Percentiles rank a stretch among this genome's conserved stretches.
Evolutionary conservation across 2,113 vertebrate species (phyloP).

Genomic region (Apaloderma vittatum): DNA sequence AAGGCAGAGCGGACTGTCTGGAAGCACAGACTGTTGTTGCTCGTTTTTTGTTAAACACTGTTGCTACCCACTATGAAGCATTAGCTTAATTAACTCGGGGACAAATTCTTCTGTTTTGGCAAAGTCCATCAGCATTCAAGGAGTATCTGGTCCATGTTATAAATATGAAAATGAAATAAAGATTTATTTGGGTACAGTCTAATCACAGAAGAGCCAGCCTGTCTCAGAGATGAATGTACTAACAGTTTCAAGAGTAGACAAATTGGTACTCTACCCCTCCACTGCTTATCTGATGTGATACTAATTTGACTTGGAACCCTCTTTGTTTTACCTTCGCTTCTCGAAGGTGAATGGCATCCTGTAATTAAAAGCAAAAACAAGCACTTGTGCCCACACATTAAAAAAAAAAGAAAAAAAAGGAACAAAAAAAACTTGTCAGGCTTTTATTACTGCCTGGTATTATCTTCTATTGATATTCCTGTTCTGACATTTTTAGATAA

Average conservation of each 20-base stretch:
- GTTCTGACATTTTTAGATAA: slow-evolving; percentile 53
- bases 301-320: slow-evolving; percentile 55
- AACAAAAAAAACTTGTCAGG: background rate
- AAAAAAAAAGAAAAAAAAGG: background rate
- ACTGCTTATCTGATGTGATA: slow-evolving; percentile 37
- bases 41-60: slow-evolving; percentile 7
- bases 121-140: slow-evolving; percentile 16
- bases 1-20: slow-evolving; percentile 4
- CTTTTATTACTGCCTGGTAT: slow-evolving; percentile 31
- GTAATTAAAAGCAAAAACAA: slow-evolving; percentile 57
- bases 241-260: slow-evolving; percentile 58
- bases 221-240: slow-evolving; percentile 38
- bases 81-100: slow-evolving; percentile 49
- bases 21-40: slow-evolving; percentile 33
- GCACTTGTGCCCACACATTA: background rate
- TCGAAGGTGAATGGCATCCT: slow-evolving; percentile 41
- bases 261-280: slow-evolving; percentile 41
- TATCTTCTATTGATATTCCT: slow-evolving; percentile 44
- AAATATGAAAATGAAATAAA: slow-evolving; percentile 46
- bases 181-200: slow-evolving; percentile 45
- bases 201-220: slow-evolving; percentile 27
- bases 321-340: slow-evolving; percentile 26
- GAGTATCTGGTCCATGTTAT: slow-evolving; percentile 8
- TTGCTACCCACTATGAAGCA: background rate
- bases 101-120: slow-evolving; percentile 32